phyloP scores from a whole-genome alignment of 2,888 invertebrate genomes.

The Caenorhabditis sp. region DNA sequence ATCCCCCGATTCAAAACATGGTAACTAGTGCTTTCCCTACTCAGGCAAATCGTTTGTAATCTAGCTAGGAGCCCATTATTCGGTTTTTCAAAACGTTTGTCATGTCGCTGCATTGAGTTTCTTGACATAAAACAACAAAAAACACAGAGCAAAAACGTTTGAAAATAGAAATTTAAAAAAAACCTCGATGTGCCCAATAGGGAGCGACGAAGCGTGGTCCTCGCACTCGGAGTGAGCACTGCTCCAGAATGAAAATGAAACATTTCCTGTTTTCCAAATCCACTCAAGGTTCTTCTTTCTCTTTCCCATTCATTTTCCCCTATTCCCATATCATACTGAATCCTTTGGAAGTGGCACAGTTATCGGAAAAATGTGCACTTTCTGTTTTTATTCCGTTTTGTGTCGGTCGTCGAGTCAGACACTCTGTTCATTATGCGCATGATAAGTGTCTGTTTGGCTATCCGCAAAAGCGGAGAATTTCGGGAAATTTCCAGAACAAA shows the following conservation, averaged over 20 bases:
- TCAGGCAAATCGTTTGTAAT: too few species aligned
- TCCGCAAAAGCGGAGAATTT: slow-evolving; percentile 3
- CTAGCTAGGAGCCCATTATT: too few species aligned
- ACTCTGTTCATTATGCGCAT: slow-evolving; percentile 23
- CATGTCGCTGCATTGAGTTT: too few species aligned
- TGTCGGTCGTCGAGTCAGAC: neutral
- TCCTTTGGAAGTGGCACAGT: neutral
- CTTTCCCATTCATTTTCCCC: neutral
- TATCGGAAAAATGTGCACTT: neutral
- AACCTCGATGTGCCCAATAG: too few species aligned
- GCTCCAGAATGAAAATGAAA: neutral
- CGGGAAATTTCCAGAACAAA: slow-evolving; percentile 22
- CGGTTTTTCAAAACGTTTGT: too few species aligned
- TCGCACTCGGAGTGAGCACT: too few species aligned
- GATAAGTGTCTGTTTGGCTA: slow-evolving; percentile 30
- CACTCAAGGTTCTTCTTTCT: neutral
- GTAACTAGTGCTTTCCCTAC: too few species aligned
- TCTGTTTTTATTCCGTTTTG: slow-evolving; percentile 3
- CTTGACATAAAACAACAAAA: too few species aligned
- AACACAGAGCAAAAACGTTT: too few species aligned
- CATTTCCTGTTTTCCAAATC: slow-evolving; percentile 1
- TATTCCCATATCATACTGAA: neutral
- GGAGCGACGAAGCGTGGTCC: too few species aligned
- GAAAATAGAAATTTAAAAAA: too few species aligned
- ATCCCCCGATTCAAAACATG: too few species aligned